A percentile compares a stretch with the other conserved stretches of the same genome.
Evolutionary conservation across 2,797 vertebrate species (phyloP).

Genomic region (Labroides dimidiatus): DNA sequence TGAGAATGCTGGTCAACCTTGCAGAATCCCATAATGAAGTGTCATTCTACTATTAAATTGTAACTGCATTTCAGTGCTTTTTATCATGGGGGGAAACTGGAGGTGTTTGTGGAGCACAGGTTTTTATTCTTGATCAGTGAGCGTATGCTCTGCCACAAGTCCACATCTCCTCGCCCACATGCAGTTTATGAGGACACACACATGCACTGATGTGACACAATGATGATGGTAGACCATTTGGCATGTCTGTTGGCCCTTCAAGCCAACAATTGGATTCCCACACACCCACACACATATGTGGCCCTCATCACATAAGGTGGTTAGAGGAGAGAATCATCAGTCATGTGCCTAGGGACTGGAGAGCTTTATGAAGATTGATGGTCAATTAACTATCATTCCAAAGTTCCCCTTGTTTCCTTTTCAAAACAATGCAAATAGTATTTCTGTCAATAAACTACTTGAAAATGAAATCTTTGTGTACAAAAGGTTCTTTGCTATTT

Average conservation of each 20-base stretch:
- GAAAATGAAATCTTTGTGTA: neutral
- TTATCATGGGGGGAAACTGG: too few species aligned
- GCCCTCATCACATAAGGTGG: slow-evolving; percentile 1
- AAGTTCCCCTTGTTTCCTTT: too few species aligned
- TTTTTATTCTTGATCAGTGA: slow-evolving; percentile 25
- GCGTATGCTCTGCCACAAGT: neutral
- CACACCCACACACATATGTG: slow-evolving; percentile 35
- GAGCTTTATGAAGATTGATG: slow-evolving; percentile 29
- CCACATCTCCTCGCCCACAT: too few species aligned
- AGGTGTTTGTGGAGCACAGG: too few species aligned
- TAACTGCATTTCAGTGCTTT: too few species aligned
- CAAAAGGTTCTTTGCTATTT: neutral
- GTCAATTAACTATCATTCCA: slow-evolving; percentile 2
- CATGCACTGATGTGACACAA: slow-evolving; percentile 18
- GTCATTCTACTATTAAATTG: too few species aligned
- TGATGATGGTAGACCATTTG: slow-evolving; percentile 33
- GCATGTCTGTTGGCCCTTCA: slow-evolving; percentile 13
- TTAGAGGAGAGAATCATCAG: slow-evolving; percentile 29
- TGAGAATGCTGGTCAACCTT: too few species aligned
- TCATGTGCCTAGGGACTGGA: slow-evolving; percentile 27
- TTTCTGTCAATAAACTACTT: neutral
- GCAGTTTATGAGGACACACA: too few species aligned
- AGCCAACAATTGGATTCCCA: slow-evolving; percentile 12
- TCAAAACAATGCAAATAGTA: neutral
- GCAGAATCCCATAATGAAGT: too few species aligned